Evolutionary conservation across 2,888 invertebrate species (phyloP).

Genomic region (Volucella bombylans): DNA sequence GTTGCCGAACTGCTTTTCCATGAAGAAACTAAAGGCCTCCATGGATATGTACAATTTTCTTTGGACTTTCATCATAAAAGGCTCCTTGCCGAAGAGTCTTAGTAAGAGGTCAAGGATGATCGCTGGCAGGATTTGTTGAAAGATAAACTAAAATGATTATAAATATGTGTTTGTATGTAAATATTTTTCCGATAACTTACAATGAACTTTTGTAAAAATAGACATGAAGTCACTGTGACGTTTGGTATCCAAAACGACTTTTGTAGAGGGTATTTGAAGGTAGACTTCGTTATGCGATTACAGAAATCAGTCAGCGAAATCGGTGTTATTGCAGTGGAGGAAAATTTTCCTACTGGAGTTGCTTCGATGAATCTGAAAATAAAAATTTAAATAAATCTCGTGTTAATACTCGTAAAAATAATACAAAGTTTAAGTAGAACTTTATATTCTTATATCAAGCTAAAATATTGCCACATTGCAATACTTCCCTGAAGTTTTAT

Average conservation of each 20-base stretch:
- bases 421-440: not conserved
- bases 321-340: not conserved
- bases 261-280: constrained; percentile 6
- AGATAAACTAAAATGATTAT: constrained; percentile 63
- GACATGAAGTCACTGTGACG: constrained; percentile 20
- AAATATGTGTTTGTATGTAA: constrained; percentile 76
- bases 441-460: no score
- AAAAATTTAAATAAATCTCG: not conserved
- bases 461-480: no score
- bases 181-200: constrained; percentile 58
- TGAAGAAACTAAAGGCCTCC: constrained; percentile 77
- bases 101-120: constrained; percentile 75
- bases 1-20: constrained; percentile 76
- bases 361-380: constrained; percentile 38
- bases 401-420: no score
- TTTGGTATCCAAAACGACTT: constrained; percentile 55
- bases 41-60: constrained; percentile 75
- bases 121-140: constrained; percentile 77
- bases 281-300: not conserved
- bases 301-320: not conserved
- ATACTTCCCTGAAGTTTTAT: no score
- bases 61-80: constrained; percentile 76
- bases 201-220: constrained; percentile 4
- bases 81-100: constrained; percentile 74
- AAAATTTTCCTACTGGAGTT: constrained; percentile 39